A percentile compares a stretch with the other conserved stretches of the same genome.
Evolutionary conservation across 2,888 invertebrate genomes (phyloP).

Genomic region (Lasioglossum oenotherae): DNA sequence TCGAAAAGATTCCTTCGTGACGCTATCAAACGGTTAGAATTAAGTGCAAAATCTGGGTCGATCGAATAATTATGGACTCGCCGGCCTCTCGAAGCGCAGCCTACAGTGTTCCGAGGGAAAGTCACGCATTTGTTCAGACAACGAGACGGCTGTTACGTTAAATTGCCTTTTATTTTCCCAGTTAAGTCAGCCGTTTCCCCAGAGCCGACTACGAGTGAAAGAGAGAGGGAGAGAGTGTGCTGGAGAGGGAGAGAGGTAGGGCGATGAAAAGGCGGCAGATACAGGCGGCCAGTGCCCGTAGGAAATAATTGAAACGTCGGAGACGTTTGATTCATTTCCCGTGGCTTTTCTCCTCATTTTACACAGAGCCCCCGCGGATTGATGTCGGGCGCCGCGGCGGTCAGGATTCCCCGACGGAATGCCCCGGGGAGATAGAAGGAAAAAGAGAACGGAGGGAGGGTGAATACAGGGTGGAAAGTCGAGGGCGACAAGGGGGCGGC

Average conservation of each 20-base stretch:
- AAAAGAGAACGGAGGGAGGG: constrained; percentile 27
- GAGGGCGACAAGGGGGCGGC: neutral
- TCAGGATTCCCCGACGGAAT: constrained; percentile 46
- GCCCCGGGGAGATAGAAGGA: constrained; percentile 17
- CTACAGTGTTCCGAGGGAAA: constrained; percentile 18
- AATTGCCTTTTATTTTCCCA: constrained; percentile 49
- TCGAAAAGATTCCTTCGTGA: neutral
- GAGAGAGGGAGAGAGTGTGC: neutral
- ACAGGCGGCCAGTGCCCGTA: constrained; percentile 63
- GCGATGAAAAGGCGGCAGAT: constrained; percentile 58
- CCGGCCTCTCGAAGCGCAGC: neutral
- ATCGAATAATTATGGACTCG: neutral
- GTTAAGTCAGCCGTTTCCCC: constrained; percentile 44
- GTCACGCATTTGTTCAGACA: constrained; percentile 55
- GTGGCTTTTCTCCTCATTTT: constrained; percentile 80
- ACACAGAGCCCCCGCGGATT: constrained; percentile 75
- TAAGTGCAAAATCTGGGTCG: neutral
- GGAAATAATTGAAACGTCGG: constrained; percentile 84
- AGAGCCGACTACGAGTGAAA: neutral
- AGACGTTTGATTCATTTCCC: constrained; percentile 82
- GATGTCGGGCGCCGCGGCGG: constrained; percentile 58
- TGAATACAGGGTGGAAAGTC: neutral
- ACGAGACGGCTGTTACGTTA: constrained; percentile 47
- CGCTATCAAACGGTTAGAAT: neutral
- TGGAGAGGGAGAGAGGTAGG: neutral